A percentile compares a stretch with the other conserved stretches of the same genome.
These are phyloP conservation scores for Pegoplata infirma DNA, from an alignment of 2,888 invertebrate species.

Conservation along the genomic window DNA sequence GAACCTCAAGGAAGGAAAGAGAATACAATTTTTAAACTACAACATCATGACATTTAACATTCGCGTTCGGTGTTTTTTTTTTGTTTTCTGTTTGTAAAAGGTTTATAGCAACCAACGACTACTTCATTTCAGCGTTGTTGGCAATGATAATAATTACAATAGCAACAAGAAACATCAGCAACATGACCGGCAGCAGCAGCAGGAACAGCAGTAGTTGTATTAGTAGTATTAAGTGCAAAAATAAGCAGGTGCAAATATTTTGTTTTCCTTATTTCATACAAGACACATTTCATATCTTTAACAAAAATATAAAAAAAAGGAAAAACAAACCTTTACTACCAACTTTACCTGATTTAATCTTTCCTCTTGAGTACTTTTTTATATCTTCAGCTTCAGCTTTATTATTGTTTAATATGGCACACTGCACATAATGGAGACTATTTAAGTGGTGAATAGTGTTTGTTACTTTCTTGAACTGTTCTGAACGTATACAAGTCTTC, in stretches of 20 bases:
- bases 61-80: no score
- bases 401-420: no score
- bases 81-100: no score
- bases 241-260: slow-evolving; percentile 48
- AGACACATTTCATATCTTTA: slow-evolving; percentile 25
- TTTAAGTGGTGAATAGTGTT: no score
- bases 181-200: background rate
- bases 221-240: background rate
- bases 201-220: background rate
- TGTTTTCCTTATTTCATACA: background rate
- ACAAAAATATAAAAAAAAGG: background rate
- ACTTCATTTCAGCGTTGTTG: background rate
- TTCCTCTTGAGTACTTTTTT: slow-evolving; percentile 14
- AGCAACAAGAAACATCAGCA: slow-evolving; percentile 7
- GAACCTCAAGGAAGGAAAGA: background rate
- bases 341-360: slow-evolving; percentile 59
- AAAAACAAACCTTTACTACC: slow-evolving; percentile 44
- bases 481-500: no score
- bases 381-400: background rate
- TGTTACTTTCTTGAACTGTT: no score
- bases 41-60: slow-evolving; percentile 12
- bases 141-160: slow-evolving; percentile 17
- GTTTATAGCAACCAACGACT: background rate
- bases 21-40: slow-evolving; percentile 21
- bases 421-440: no score